Percentiles rank a stretch among this genome's conserved stretches.
phyloP scores from a whole-genome alignment of 2,888 invertebrate species.

The Graphium colonna region DNA sequence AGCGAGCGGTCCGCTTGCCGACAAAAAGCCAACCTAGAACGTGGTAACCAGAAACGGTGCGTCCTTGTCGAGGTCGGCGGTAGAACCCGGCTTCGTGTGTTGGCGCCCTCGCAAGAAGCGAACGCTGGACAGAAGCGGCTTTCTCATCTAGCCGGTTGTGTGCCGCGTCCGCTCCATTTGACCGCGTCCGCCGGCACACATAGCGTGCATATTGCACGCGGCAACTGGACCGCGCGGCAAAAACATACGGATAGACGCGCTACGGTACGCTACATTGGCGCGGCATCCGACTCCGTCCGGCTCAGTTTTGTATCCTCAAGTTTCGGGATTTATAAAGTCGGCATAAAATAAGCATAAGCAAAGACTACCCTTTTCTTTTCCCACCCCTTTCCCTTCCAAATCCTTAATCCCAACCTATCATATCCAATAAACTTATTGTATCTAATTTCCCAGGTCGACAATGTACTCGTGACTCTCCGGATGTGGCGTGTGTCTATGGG shows the following conservation, averaged over 20 bases:
- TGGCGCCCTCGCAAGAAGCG: slow-evolving; percentile 25
- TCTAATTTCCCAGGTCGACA: too few relatives aligned
- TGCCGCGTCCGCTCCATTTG: slow-evolving; percentile 73
- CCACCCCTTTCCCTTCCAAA: too few relatives aligned
- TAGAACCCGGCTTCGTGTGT: slow-evolving; percentile 33
- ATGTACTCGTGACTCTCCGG: too few relatives aligned
- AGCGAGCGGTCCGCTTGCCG: slow-evolving; percentile 48
- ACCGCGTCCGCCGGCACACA: slow-evolving; percentile 74
- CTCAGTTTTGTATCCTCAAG: neutral
- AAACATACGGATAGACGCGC: slow-evolving; percentile 57
- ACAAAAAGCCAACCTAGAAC: slow-evolving; percentile 65
- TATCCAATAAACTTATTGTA: too few relatives aligned
- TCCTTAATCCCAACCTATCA: too few relatives aligned
- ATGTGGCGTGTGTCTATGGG: too few relatives aligned
- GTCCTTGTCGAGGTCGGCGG: slow-evolving; percentile 72
- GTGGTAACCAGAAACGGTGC: slow-evolving; percentile 68
- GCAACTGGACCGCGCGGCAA: slow-evolving; percentile 68
- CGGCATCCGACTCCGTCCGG: slow-evolving; percentile 9
- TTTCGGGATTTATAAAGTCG: too few relatives aligned
- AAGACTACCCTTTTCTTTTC: too few relatives aligned
- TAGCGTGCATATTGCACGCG: slow-evolving; percentile 74
- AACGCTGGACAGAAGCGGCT: slow-evolving; percentile 28
- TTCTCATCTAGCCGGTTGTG: slow-evolving; percentile 45
- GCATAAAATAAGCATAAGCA: too few relatives aligned
- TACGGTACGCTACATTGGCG: slow-evolving; percentile 23